A percentile compares a stretch with the other conserved stretches of the same genome.
Conservation (phyloP, 2,113 vertebrate species). For the Paratilapia polleni region DNA sequence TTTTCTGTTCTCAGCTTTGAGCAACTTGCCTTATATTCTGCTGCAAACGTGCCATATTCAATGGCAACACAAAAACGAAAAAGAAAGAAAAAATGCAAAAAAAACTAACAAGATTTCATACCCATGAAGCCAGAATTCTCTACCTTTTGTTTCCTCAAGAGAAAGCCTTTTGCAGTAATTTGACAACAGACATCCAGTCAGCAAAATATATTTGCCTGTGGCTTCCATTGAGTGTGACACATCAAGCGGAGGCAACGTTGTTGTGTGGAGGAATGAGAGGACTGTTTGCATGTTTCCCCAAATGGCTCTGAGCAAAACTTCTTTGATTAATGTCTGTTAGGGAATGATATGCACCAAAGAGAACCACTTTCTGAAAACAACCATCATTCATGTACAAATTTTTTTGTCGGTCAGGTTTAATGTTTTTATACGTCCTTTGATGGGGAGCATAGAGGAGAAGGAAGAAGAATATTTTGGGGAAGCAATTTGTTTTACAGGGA, state of each 20-base stretch:
- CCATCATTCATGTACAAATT: slow-evolving; percentile 58
- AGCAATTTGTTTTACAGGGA: slow-evolving; percentile 41
- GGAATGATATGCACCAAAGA: slow-evolving; percentile 53
- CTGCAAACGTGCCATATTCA: slow-evolving; percentile 52
- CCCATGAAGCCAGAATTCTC: slow-evolving; percentile 18
- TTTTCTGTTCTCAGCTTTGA: slow-evolving; percentile 40
- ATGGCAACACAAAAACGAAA: not conserved
- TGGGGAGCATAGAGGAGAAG: slow-evolving; percentile 34
- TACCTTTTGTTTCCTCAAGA: slow-evolving; percentile 46
- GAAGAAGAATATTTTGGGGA: slow-evolving; percentile 22
- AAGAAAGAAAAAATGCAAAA: not conserved
- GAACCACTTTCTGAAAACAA: slow-evolving; percentile 53
- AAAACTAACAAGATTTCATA: slow-evolving; percentile 23
- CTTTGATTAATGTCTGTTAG: slow-evolving; percentile 73
- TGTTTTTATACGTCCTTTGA: slow-evolving; percentile 47
- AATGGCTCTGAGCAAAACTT: slow-evolving; percentile 69
- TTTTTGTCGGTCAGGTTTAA: slow-evolving; percentile 66
- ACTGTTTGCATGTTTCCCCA: slow-evolving; percentile 66
- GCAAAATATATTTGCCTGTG: slow-evolving; percentile 49
- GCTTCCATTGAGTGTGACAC: slow-evolving; percentile 53
- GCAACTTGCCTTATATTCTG: slow-evolving; percentile 22
- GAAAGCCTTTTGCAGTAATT: slow-evolving; percentile 43
- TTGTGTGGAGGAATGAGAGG: slow-evolving; percentile 47
- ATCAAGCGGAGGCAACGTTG: slow-evolving; percentile 46
- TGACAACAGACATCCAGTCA: slow-evolving; percentile 43